Evolutionary conservation across 2,888 invertebrate genomes (phyloP).

Genomic region (Drosophila mimetica): DNA sequence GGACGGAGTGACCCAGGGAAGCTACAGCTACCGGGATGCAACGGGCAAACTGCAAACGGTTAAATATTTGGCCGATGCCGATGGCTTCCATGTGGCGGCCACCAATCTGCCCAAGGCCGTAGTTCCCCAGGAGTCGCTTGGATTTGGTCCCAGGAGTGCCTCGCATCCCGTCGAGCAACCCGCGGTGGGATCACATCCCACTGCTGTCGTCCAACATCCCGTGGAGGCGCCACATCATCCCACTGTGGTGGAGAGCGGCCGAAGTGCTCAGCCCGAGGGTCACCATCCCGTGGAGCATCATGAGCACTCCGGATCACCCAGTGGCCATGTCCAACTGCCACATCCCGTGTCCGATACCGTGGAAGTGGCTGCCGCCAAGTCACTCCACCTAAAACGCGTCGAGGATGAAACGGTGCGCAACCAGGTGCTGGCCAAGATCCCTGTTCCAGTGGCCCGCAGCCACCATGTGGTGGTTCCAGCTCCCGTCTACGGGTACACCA

Average conservation of each 20-base stretch:
- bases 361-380: slow-evolving; percentile 81
- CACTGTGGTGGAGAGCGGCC: slow-evolving; percentile 10
- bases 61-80: slow-evolving; percentile 86
- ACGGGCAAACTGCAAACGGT: slow-evolving; percentile 86
- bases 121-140: slow-evolving; percentile 12
- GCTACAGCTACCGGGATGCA: slow-evolving; percentile 87
- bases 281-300: slow-evolving; percentile 21
- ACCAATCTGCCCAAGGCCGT: slow-evolving; percentile 86
- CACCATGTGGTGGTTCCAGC: slow-evolving; percentile 58
- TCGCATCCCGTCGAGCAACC: slow-evolving; percentile 15
- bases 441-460: slow-evolving; percentile 48
- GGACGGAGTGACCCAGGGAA: slow-evolving; percentile 87
- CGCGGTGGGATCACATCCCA: slow-evolving; percentile 4
- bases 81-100: slow-evolving; percentile 87
- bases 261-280: slow-evolving; percentile 12
- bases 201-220: slow-evolving; percentile 20
- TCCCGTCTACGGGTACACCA: slow-evolving; percentile 54
- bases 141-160: slow-evolving; percentile 16
- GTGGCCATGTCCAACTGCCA: slow-evolving; percentile 57
- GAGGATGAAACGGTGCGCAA: slow-evolving; percentile 71
- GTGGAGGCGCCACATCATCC: slow-evolving; percentile 12
- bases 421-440: slow-evolving; percentile 41
- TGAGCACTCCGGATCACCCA: slow-evolving; percentile 13
- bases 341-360: slow-evolving; percentile 82
- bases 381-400: slow-evolving; percentile 69